Base-by-base conservation (phyloP, 2,888 invertebrate species). In the Erynnis tages region DNA sequence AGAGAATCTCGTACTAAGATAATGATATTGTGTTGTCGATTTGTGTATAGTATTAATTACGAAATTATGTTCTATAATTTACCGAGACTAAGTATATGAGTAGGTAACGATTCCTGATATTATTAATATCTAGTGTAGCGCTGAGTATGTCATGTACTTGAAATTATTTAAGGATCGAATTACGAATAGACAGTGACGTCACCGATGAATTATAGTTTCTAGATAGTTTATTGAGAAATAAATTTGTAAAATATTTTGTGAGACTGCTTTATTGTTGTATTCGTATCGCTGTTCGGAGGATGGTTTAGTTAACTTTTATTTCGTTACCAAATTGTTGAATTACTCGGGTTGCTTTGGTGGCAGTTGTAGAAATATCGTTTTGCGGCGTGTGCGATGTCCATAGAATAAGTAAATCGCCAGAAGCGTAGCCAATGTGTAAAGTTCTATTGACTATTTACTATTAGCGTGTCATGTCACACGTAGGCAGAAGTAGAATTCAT, bases 221-320 rank as follows among this genome's bases (percentile, higher is more conserved):
- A 86, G 83, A 83, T 86, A 86, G 88, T 84, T 86, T 84, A 84
- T 83, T 82, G 76, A 35, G 40, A 80, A 74, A 73, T 70, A 67
- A 71, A 76, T 79, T 82, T 89, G 87, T 87, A 86, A 82, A 82
- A 87, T 87, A 85, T 83, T 88, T 82, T 79, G 87, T 87, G 90
- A 90, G 90, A 90, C 90, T 90, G 90, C 90, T 90, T 90, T 59
- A 82, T 82, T 89, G 89, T 88, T 88, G 87, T 87, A 86, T 79
- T 86, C 78, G 84, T 87, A 82, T 74, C 73, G 87, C 86, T 85
- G 83, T 81, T 84, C 67, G 69, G 71, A 76, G 69, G 78, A 75
- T 79, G 81, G 73, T 80, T 75, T 80, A 81, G 82, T 84, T 88
- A 79, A 78, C 77, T 76, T 82, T 84, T 84, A 82, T 79, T 87